Conservation (phyloP, 2,113 vertebrate species). For the Hydrochoerus hydrochaeris region DNA sequence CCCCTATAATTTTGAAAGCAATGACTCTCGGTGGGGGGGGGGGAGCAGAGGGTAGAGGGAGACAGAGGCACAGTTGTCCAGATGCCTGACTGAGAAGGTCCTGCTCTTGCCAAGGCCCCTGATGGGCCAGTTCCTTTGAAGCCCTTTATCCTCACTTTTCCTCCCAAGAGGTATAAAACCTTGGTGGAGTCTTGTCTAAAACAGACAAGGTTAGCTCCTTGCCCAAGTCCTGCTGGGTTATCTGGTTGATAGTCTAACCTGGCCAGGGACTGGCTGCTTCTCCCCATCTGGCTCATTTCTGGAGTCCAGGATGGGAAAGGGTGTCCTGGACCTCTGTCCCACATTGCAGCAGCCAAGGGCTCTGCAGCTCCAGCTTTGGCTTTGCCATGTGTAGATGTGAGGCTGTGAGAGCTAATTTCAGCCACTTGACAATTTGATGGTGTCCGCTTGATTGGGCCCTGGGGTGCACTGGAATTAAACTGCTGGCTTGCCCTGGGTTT, state of each 20-base stretch:
- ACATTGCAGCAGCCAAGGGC: neutral
- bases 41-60: neutral
- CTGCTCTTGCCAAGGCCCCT: neutral
- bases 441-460: neutral
- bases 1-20: neutral
- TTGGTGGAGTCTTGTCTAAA: slow-evolving; percentile 39
- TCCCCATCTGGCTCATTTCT: neutral
- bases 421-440: neutral
- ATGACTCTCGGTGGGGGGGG: neutral
- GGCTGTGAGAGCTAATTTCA: neutral
- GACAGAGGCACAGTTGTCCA: neutral
- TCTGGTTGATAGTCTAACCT: slow-evolving; percentile 7
- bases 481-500: neutral
- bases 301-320: neutral
- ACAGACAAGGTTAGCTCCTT: neutral
- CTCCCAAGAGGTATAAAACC: neutral
- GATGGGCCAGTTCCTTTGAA: neutral
- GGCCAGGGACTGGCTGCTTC: neutral
- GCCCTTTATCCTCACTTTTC: neutral
- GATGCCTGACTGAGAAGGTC: neutral
- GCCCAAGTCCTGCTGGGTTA: neutral
- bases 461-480: neutral
- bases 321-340: neutral
- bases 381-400: neutral
- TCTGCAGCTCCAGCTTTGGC: neutral